Base-by-base conservation (phyloP, 2,797 vertebrate species). In the Caiman crocodilus region DNA sequence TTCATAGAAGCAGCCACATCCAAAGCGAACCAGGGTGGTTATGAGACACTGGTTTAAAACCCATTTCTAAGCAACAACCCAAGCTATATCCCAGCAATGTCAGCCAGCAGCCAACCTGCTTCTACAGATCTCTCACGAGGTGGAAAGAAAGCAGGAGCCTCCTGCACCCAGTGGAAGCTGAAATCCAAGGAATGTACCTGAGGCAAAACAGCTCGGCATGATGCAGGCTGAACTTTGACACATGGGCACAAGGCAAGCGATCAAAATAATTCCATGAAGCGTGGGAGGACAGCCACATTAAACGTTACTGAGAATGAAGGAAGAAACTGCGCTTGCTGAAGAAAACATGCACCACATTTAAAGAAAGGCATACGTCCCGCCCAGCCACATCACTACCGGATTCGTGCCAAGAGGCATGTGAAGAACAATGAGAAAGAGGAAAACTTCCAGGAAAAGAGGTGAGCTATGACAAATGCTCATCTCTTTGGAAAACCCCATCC, bases 281-380 rank as follows among this genome's bases (percentile, higher is more conserved):
- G 14, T 0, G 1, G 10, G 28, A 69, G 35, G 0, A 0, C 12
- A 1, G 56, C 69, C 79, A 74, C 0, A 71, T 71, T 71, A 25
- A 71, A 23, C 21, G 35, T 35, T 23, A 0, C 18, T 30, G 12
- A 76, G 60, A 79, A 32, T 26, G 15, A 55, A 56, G 73, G 76
- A 94, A 86, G 79, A 82, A 92, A 83, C 32, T 82, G 11, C 26
- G 21, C 80, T 64, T 18, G 69, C 56, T 2, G 26, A 23, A 0
- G 7, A 67, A 67, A 67, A 18, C 16, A 50, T 3, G 8, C 64
- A 67, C 64, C n/a, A 28, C 26, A 28, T 64, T 64, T 20, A 21
- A 69, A 69, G 6, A 71, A 32, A 82, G 67, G 67, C 14, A 93
- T 35, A 71, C 26, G 79, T 91, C 90, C 95, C 82, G 73, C 55